Percentiles rank a stretch among this genome's conserved stretches.
Conservation (phyloP, 2,888 invertebrate genomes). For the Phyto melanocephala region DNA sequence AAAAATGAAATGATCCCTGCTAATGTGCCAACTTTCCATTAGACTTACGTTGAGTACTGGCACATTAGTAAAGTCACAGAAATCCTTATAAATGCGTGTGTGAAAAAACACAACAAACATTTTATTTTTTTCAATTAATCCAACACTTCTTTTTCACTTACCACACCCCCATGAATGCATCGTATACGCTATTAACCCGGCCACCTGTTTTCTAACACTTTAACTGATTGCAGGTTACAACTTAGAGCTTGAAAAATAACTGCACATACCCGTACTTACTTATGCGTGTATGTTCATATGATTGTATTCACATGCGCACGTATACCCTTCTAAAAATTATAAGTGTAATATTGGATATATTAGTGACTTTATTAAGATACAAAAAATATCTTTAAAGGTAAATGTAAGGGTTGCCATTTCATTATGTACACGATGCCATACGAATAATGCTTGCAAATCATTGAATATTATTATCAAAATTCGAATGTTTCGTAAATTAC, state of each 20-base stretch:
- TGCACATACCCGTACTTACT: not conserved
- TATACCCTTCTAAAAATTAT: too few relatives aligned
- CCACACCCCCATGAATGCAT: constrained; percentile 9
- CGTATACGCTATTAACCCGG: constrained; percentile 3
- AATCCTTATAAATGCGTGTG: constrained; percentile 34
- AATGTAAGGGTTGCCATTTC: too few relatives aligned
- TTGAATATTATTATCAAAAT: too few relatives aligned
- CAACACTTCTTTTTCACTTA: constrained; percentile 33
- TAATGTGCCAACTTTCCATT: constrained; percentile 39
- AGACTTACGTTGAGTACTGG: not conserved
- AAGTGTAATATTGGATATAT: too few relatives aligned
- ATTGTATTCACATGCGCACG: too few relatives aligned
- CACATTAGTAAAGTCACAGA: constrained; percentile 35
- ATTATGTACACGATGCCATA: too few relatives aligned
- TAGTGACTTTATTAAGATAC: too few relatives aligned
- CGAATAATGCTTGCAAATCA: too few relatives aligned
- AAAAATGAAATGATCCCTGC: constrained; percentile 3
- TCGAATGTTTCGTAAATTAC: too few relatives aligned
- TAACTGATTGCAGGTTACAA: constrained; percentile 37
- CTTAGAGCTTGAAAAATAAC: not conserved
- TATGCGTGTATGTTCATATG: too few relatives aligned
- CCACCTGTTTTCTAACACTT: constrained; percentile 50
- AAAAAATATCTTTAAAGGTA: too few relatives aligned
- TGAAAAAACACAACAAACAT: not conserved
- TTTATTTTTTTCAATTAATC: constrained; percentile 23